Evolutionary conservation across 2,113 vertebrate genomes (phyloP), one percentile per base, ranked within the genome.

Genomic region (Mystacornis crossleyi): DNA sequence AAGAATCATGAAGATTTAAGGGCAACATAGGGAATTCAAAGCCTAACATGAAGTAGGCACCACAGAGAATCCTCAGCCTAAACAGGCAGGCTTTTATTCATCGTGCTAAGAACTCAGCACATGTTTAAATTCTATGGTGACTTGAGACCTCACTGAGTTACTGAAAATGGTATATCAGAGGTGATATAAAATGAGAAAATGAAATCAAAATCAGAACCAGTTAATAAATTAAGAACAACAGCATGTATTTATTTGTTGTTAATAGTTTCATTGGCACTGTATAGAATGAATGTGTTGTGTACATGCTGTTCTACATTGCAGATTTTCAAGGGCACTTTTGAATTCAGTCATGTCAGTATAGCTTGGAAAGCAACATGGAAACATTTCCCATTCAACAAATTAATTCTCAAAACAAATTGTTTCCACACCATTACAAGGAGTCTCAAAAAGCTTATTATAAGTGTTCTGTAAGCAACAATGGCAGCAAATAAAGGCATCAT

Each of bases 341-440:
- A 94, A 86, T 93, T 90, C 87, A 90, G 62, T 90, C 62, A 88
- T 4, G 0, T 92, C 67, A n/a, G 82, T 88, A 57, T 36, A 92
- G 57, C 60, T 96, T 91, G 73, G 79, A 94, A 96, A 90, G 54
- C n/a, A 92, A 96, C 91, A 14, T 90, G 58, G 67, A 95, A 96
- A 88, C 34, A 62, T 89, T 94, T 93, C 20, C 38, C 80, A 93
- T 85, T 77, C 73, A 88, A 57, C 26, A 93, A 85, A 90, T 85
- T 90, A 82, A 84, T 96, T 93, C 58, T 50, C 74, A 28, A 94
- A 91, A 33, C 38, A 90, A 89, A 87, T 89, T 88, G 58, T 87
- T 90, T 90, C 38, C 66, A 42, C 53, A 61, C 25, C 33, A 80
- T 66, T 93, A 61, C 78, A 82, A 73, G 40, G 9, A 81, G 19